A percentile compares a stretch with the other conserved stretches of the same genome.
Conservation (phyloP, 30 jellyfish, hydroid and myxozoan species). For the Cassiopea xamachana region DNA sequence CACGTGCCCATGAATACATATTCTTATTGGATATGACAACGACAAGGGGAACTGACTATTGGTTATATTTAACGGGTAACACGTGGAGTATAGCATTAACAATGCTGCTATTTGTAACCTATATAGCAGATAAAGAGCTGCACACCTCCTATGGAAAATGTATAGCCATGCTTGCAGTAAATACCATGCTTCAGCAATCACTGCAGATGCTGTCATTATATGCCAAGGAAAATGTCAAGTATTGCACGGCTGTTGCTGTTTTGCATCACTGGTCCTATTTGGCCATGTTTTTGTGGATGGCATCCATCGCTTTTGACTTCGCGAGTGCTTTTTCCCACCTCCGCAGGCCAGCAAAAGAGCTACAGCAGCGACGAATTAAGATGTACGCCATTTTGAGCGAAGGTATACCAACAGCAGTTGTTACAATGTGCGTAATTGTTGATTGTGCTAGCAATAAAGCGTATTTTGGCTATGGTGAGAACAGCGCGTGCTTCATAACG, state of each 20-base stretch:
- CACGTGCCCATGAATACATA: neutral
- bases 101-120: conserved; percentile 27
- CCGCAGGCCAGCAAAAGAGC: conserved; percentile 18
- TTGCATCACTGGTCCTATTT: conserved; percentile 60
- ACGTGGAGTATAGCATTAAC: conserved; percentile 26
- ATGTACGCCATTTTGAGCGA: conserved; percentile 20
- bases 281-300: conserved; percentile 71
- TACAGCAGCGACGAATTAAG: conserved; percentile 51
- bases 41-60: neutral
- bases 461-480: conserved; percentile 58
- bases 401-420: conserved; percentile 19
- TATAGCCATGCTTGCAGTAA: conserved; percentile 28
- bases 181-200: conserved; percentile 40
- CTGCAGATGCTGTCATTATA: conserved; percentile 37
- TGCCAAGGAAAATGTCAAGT: neutral
- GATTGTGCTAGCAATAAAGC: conserved; percentile 14
- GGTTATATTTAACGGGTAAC: conserved; percentile 23
- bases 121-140: conserved; percentile 17
- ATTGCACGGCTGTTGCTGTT: conserved; percentile 39
- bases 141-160: conserved; percentile 66
- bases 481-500: conserved; percentile 41
- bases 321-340: conserved; percentile 35
- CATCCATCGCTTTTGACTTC: conserved; percentile 57
- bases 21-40: neutral
- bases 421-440: conserved; percentile 30